Conservation (phyloP, 1,140 invertebrate species). For the Tachypleus tridentatus region DNA sequence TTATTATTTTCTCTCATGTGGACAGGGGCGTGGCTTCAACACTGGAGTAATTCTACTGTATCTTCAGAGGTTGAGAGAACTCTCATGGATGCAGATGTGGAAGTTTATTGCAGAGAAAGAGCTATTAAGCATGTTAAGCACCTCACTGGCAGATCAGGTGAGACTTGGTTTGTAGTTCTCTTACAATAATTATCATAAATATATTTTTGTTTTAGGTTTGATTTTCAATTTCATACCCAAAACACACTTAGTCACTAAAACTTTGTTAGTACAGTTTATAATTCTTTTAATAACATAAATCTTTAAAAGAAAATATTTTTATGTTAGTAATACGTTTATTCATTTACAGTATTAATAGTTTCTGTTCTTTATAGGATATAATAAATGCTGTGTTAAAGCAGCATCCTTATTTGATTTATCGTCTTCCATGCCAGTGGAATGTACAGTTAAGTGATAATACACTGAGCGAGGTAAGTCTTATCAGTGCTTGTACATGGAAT, state of each 20-base stretch:
- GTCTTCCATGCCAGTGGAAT: slow-evolving; percentile 80
- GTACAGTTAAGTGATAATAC: slow-evolving; percentile 83
- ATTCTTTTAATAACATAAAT: too few relatives aligned
- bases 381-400: slow-evolving; percentile 80
- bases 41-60: slow-evolving; percentile 81
- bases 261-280: too few relatives aligned
- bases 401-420: slow-evolving; percentile 58
- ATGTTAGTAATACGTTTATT: too few relatives aligned
- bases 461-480: slow-evolving; percentile 45
- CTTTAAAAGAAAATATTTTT: too few relatives aligned
- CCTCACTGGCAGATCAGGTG: slow-evolving; percentile 70
- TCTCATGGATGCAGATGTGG: slow-evolving; percentile 66
- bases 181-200: too few relatives aligned
- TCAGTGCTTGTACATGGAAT: background rate
- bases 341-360: too few relatives aligned
- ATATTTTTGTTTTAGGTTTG: too few relatives aligned
- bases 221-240: too few relatives aligned
- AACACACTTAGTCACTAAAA: too few relatives aligned
- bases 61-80: slow-evolving; percentile 51
- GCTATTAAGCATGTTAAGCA: slow-evolving; percentile 51
- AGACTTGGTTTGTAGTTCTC: too few relatives aligned
- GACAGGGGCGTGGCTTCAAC: slow-evolving; percentile 53
- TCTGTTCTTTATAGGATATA: slow-evolving; percentile 59
- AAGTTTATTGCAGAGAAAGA: slow-evolving; percentile 56
- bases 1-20: too few relatives aligned